Evolutionary conservation across 2,888 invertebrate genomes (phyloP).

Genomic region (Carterocephalus palaemon): DNA sequence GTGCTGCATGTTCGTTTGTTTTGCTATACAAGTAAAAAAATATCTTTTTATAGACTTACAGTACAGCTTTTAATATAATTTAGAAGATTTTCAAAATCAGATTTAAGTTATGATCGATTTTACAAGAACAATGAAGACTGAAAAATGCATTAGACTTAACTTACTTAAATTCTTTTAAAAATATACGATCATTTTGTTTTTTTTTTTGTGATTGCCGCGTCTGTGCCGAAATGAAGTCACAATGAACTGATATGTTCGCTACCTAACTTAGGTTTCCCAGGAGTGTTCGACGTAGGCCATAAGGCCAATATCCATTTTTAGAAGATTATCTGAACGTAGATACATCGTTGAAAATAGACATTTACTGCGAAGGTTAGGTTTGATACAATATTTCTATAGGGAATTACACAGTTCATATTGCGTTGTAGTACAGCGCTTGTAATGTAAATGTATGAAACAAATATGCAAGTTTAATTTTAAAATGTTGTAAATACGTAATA

Average conservation of each 20-base stretch:
- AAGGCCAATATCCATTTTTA: conserved; percentile 17
- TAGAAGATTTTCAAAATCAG: no score
- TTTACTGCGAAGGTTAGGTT: conserved; percentile 12
- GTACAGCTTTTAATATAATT: no score
- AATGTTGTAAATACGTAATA: no score
- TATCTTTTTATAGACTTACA: no score
- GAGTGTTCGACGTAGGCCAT: conserved; percentile 8
- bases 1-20: no score
- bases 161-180: no score
- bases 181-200: no score
- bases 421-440: background rate
- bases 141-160: no score
- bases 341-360: conserved; percentile 8
- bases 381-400: conserved; percentile 10
- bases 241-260: background rate
- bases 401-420: background rate
- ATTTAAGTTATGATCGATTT: no score
- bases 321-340: conserved; percentile 11
- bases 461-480: no score
- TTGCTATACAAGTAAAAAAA: no score
- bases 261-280: conserved; percentile 3
- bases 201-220: background rate
- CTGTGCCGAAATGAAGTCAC: background rate
- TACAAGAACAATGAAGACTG: no score
- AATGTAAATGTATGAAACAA: background rate